A percentile compares a stretch with the other conserved stretches of the same genome.
Evolutionary conservation across 2,888 invertebrate genomes (phyloP).

Genomic region (Oscheius myriophilus): DNA sequence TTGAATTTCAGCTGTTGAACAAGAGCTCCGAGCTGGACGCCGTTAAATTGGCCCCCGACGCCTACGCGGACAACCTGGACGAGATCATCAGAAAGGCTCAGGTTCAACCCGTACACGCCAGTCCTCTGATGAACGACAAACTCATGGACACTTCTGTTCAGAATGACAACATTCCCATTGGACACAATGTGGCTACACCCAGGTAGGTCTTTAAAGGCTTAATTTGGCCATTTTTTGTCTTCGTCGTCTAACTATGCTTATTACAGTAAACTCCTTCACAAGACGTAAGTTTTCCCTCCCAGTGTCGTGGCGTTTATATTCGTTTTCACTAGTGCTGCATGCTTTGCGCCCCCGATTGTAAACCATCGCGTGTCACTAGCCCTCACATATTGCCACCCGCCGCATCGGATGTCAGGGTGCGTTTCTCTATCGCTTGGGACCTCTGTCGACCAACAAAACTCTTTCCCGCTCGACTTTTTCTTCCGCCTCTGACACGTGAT

Average conservation of each 20-base stretch:
- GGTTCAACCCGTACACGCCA: slow-evolving; percentile 45
- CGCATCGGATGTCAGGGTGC: no score
- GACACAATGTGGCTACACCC: slow-evolving; percentile 63
- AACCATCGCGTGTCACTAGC: slow-evolving; percentile 30
- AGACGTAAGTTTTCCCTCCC: slow-evolving; percentile 61
- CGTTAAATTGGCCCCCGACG: slow-evolving; percentile 23
- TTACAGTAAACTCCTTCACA: slow-evolving; percentile 69
- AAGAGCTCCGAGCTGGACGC: slow-evolving; percentile 40
- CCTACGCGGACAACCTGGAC: slow-evolving; percentile 42
- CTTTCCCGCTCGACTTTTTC: slow-evolving; percentile 15
- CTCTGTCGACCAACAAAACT: no score
- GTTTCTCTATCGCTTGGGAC: no score
- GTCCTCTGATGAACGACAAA: slow-evolving; percentile 39
- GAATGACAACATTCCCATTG: slow-evolving; percentile 65
- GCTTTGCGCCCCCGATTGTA: slow-evolving; percentile 23
- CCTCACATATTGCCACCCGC: not conserved
- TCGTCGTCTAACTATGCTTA: slow-evolving; percentile 4
- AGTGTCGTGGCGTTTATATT: slow-evolving; percentile 16
- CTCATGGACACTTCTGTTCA: slow-evolving; percentile 30
- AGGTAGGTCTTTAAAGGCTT: slow-evolving; percentile 45
- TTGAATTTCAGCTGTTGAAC: slow-evolving; percentile 33
- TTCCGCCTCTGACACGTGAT: not conserved
- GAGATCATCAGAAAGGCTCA: slow-evolving; percentile 44
- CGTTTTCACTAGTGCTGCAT: slow-evolving; percentile 17
- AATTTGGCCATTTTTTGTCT: not conserved